phyloP scores from a whole-genome alignment of 1,140 invertebrate genomes.

The Drosophila bocqueti region DNA sequence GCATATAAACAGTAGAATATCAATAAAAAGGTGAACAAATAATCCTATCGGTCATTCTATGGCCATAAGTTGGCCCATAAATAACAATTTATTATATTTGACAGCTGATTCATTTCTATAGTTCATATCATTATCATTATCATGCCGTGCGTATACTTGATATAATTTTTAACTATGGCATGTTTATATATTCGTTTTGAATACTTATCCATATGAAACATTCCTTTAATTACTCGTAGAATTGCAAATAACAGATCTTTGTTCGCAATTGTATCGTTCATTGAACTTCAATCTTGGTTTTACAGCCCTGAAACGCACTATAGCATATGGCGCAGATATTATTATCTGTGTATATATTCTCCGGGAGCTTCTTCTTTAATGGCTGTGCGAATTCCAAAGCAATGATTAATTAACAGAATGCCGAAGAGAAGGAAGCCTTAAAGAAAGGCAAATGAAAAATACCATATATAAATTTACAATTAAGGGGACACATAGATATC shows the following conservation, averaged over 20 bases:
- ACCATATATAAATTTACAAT: conserved; percentile 38
- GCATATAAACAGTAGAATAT: background rate
- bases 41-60: background rate
- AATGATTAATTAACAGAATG: conserved; percentile 79
- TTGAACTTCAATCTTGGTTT: conserved; percentile 28
- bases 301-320: conserved; percentile 41
- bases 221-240: background rate
- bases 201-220: background rate
- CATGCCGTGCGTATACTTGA: background rate
- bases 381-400: conserved; percentile 71
- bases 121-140: background rate
- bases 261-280: conserved; percentile 18
- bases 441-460: conserved; percentile 60
- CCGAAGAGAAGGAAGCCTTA: conserved; percentile 36
- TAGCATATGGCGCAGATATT: conserved; percentile 71
- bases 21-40: background rate
- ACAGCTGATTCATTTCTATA: conserved; percentile 23
- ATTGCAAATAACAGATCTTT: conserved; percentile 9
- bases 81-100: conserved; percentile 22
- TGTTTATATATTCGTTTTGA: background rate
- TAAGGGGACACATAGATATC: conserved; percentile 32
- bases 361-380: conserved; percentile 64
- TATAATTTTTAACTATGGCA: background rate
- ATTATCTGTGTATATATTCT: conserved; percentile 57
- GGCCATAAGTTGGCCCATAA: background rate